A percentile compares a stretch with the other conserved stretches of the same genome.
These are phyloP conservation scores for Centropyge bicolor DNA, from an alignment of 2,797 vertebrate species.

Conservation along the genomic window DNA sequence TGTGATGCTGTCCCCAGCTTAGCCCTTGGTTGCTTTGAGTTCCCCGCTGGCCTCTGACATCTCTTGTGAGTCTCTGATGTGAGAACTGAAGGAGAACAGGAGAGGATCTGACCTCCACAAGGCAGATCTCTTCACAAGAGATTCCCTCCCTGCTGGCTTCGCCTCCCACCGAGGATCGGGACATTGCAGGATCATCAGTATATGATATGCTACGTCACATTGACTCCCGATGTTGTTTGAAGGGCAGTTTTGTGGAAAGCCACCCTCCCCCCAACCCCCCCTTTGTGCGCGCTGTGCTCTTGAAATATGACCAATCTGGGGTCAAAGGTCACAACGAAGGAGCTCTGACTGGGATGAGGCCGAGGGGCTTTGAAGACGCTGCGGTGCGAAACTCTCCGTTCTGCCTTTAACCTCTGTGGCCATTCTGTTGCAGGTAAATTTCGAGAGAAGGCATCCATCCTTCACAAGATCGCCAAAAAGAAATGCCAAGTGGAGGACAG, in stretches of 20 bases:
- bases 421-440: slow-evolving; percentile 91
- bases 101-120: slow-evolving; percentile 57
- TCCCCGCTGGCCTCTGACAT: slow-evolving; percentile 27
- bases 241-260: slow-evolving; percentile 53
- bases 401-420: slow-evolving; percentile 28
- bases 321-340: slow-evolving; percentile 64
- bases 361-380: slow-evolving; percentile 24
- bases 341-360: slow-evolving; percentile 41
- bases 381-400: not conserved
- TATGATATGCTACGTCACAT: slow-evolving; percentile 71
- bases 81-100: slow-evolving; percentile 38
- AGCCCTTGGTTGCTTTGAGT: slow-evolving; percentile 44
- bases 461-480: slow-evolving; percentile 99
- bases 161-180: slow-evolving; percentile 51
- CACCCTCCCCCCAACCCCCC: slow-evolving; percentile 11
- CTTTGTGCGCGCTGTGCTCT: slow-evolving; percentile 42
- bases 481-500: slow-evolving; percentile 97
- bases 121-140: slow-evolving; percentile 63
- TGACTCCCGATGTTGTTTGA: slow-evolving; percentile 59
- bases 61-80: slow-evolving; percentile 55
- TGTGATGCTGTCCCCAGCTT: slow-evolving; percentile 27
- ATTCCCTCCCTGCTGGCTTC: slow-evolving; percentile 47
- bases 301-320: slow-evolving; percentile 63
- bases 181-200: slow-evolving; percentile 80
- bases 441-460: slow-evolving; percentile 97